Conservation (phyloP, 2,797 vertebrate species). For the Micrastur ruficollis region DNA sequence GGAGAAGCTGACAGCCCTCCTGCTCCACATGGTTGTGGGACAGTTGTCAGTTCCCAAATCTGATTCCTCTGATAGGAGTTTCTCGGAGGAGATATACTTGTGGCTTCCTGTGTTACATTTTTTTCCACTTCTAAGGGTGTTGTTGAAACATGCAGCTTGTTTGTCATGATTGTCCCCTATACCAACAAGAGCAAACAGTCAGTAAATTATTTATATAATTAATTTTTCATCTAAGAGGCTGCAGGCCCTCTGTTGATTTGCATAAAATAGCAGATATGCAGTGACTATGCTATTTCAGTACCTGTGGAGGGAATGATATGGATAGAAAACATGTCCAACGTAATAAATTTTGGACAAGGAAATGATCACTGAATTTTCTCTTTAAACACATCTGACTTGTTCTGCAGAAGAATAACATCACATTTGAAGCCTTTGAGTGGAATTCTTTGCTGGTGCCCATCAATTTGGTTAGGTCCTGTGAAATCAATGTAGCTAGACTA, state of each 20-base stretch:
- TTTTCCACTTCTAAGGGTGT: background rate
- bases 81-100: background rate
- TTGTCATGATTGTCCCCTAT: background rate
- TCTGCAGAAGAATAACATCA: background rate
- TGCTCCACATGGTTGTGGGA: background rate
- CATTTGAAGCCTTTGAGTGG: background rate
- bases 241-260: background rate
- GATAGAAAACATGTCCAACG: background rate
- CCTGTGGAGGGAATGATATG: background rate
- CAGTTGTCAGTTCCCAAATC: background rate
- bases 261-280: background rate
- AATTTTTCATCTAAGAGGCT: background rate
- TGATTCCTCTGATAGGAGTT: background rate
- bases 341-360: background rate
- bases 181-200: background rate
- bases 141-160: background rate
- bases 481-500: background rate
- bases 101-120: background rate
- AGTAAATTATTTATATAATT: slow-evolving; percentile 2
- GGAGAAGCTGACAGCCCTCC: background rate
- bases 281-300: background rate
- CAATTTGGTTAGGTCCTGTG: background rate
- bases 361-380: background rate
- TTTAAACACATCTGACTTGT: background rate
- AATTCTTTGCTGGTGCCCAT: background rate